These are phyloP conservation scores for Silurus aristotelis DNA, from an alignment of 2,797 vertebrate species.

Conservation along the genomic window DNA sequence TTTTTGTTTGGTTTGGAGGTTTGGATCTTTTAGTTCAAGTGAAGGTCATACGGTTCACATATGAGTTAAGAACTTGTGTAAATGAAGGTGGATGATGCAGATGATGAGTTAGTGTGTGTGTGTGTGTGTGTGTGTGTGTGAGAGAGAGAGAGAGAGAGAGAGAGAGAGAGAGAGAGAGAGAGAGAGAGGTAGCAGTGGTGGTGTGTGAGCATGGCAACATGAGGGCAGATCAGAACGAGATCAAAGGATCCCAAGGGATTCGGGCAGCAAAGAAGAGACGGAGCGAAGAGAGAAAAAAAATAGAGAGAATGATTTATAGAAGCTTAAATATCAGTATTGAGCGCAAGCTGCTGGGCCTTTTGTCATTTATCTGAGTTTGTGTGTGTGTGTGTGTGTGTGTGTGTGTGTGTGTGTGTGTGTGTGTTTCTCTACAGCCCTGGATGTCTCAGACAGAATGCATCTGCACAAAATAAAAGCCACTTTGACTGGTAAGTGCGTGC, in stretches of 20 bases:
- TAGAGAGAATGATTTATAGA: conserved; percentile 26
- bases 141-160: conserved; percentile 23
- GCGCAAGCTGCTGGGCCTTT: background rate
- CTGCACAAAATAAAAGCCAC: conserved; percentile 73
- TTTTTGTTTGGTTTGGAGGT: no score
- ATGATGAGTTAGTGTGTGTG: background rate
- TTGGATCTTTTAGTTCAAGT: no score
- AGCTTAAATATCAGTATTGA: conserved; percentile 17
- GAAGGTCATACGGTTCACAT: no score
- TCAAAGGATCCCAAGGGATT: conserved; percentile 14
- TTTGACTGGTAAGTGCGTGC: conserved; percentile 80
- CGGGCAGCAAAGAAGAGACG: background rate
- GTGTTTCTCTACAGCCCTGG: conserved; percentile 63
- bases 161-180: background rate
- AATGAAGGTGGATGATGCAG: background rate
- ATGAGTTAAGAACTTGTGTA: background rate
- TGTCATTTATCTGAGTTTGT: background rate
- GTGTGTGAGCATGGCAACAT: background rate
- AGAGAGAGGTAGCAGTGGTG: background rate
- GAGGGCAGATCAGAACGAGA: background rate
- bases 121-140: no score
- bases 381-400: conserved; percentile 28
- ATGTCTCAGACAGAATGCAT: conserved; percentile 80
- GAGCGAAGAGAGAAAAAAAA: background rate
- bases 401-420: conserved; percentile 38